phyloP scores from a whole-genome alignment of 1,140 invertebrate genomes.

The Drosophila nikananu region DNA sequence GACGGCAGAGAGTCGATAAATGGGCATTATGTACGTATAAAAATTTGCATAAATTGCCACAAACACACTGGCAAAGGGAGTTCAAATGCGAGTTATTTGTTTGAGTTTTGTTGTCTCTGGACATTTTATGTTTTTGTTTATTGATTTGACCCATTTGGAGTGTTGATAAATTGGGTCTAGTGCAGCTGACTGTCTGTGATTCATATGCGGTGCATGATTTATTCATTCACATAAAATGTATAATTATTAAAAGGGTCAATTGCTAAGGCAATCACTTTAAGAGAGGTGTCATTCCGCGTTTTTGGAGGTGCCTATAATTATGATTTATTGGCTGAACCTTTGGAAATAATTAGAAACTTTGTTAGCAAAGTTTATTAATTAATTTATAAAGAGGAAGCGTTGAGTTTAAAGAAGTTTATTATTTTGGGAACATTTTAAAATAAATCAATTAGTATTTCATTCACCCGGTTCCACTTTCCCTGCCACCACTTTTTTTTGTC shows the following conservation, averaged over 20 bases:
- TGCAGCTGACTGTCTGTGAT: constrained; percentile 16
- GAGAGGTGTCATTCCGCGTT: constrained; percentile 8
- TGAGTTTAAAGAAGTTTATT: not conserved
- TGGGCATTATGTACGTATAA: constrained; percentile 68
- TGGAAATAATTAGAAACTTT: not conserved
- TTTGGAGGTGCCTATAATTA: constrained; percentile 6
- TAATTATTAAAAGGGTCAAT: constrained; percentile 27
- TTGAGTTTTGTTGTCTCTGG: constrained; percentile 27
- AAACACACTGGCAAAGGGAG: constrained; percentile 4
- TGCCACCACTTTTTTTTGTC: not conserved
- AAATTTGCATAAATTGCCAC: constrained; percentile 73
- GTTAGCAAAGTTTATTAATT: not conserved
- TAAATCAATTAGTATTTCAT: not conserved
- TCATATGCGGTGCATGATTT: constrained; percentile 22
- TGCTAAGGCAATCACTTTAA: not conserved
- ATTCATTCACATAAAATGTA: constrained; percentile 7
- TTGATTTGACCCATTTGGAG: constrained; percentile 71
- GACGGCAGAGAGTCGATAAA: constrained; percentile 52
- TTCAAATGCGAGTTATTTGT: constrained; percentile 28
- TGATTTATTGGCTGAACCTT: constrained; percentile 6
- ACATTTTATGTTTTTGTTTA: constrained; percentile 60
- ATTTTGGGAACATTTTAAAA: not conserved
- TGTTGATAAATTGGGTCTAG: constrained; percentile 44
- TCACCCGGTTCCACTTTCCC: constrained; percentile 10
- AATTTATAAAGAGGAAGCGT: not conserved